A percentile compares a stretch with the other conserved stretches of the same genome.
phyloP scores from a whole-genome alignment of 2,888 invertebrate species.

The Hoplodrina blanda region DNA sequence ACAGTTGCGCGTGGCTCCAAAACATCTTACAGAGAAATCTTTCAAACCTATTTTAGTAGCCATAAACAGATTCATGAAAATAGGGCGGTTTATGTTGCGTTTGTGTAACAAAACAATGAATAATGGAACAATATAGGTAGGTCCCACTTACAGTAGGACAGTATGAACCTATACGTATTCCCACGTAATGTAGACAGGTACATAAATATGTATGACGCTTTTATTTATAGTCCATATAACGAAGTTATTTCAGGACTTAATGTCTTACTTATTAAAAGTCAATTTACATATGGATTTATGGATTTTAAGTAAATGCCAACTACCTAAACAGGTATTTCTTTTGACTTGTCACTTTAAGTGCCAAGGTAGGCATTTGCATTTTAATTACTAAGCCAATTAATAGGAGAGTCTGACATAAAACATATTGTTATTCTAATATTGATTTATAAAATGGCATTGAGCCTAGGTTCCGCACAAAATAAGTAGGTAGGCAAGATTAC shows the following conservation, averaged over 20 bases:
- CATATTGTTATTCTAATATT: slow-evolving; percentile 22
- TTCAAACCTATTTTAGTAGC: slow-evolving; percentile 67
- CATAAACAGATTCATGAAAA: slow-evolving; percentile 30
- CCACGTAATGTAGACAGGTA: slow-evolving; percentile 4
- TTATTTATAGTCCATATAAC: slow-evolving; percentile 38
- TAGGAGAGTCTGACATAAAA: slow-evolving; percentile 19
- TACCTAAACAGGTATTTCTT: neutral
- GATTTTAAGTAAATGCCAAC: neutral
- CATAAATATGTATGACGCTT: neutral
- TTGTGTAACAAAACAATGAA: slow-evolving; percentile 60
- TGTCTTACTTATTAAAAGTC: neutral
- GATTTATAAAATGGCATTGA: slow-evolving; percentile 39
- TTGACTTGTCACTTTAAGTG: neutral
- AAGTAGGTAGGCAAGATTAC: slow-evolving; percentile 25
- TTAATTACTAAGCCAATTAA: slow-evolving; percentile 1
- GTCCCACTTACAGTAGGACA: neutral
- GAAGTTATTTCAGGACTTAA: slow-evolving; percentile 9
- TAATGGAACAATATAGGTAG: slow-evolving; percentile 22
- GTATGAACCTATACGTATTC: slow-evolving; percentile 1
- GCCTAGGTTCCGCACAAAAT: slow-evolving; percentile 25
- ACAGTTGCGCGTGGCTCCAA: slow-evolving; percentile 54
- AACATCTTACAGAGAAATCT: slow-evolving; percentile 40
- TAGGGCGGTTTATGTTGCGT: slow-evolving; percentile 16
- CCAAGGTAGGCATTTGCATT: neutral
- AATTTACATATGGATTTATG: slow-evolving; percentile 4